Percentiles rank a stretch among this genome's conserved stretches.
These are phyloP conservation scores for Nipponacmea schrenckii DNA, from an alignment of 2,888 invertebrate species.

Conservation along the genomic window DNA sequence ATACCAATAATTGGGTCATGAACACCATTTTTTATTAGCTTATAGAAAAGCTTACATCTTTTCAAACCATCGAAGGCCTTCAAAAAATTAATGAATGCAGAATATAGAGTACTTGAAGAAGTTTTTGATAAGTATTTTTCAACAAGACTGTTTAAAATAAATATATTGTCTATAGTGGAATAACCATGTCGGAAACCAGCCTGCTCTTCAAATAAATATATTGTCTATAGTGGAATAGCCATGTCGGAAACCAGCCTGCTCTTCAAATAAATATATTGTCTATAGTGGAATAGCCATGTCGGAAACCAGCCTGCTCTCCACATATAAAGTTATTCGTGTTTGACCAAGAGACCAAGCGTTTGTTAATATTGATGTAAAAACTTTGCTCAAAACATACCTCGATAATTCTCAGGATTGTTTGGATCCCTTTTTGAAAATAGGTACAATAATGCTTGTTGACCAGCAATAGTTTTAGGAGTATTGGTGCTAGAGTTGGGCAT, in stretches of 20 bases:
- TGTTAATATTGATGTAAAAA: background rate
- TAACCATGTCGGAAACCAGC: too few species aligned
- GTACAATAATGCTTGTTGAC: background rate
- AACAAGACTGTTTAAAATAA: background rate
- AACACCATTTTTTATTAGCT: background rate
- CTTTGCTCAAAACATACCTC: background rate
- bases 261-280: too few species aligned
- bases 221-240: slow-evolving; percentile 1
- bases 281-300: too few species aligned
- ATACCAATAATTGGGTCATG: background rate
- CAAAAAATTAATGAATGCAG: background rate
- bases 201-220: too few species aligned
- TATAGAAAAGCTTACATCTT: background rate
- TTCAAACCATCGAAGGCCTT: background rate
- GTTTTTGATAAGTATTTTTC: background rate
- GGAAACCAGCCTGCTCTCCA: too few species aligned
- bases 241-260: slow-evolving; percentile 1
- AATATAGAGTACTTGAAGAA: background rate
- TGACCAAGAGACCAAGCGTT: background rate
- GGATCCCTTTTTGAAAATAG: background rate
- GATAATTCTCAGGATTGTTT: background rate
- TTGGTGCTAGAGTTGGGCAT: too few species aligned
- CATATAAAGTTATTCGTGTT: background rate
- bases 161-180: too few species aligned
- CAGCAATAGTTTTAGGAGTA: too few species aligned